Percentiles rank a stretch among this genome's conserved stretches.
Conservation (phyloP, 2,113 vertebrate genomes). For the Xiphophorus couchianus region DNA sequence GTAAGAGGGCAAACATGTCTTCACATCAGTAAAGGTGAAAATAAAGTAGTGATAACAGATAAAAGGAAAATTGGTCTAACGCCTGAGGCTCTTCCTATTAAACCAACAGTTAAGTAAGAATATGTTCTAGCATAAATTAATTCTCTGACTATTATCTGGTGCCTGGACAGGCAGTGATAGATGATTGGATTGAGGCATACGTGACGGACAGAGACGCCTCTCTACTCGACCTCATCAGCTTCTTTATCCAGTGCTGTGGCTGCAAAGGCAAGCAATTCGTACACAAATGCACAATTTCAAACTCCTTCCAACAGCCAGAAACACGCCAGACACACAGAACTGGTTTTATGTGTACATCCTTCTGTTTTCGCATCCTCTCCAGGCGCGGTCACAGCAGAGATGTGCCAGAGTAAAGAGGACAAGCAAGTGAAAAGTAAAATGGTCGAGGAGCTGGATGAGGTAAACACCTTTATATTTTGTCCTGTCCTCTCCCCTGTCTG, state of each 20-base stretch:
- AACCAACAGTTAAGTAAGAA: neutral
- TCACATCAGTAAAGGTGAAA: neutral
- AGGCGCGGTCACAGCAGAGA: conserved; percentile 92
- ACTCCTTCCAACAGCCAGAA: neutral
- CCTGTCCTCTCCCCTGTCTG: too few relatives aligned
- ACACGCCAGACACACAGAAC: neutral
- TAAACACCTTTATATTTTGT: conserved; percentile 41
- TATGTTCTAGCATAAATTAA: neutral
- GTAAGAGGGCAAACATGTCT: neutral
- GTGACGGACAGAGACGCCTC: conserved; percentile 84
- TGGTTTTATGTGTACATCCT: neutral
- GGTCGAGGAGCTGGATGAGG: conserved; percentile 91
- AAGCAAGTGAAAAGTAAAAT: conserved; percentile 86
- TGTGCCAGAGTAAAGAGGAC: conserved; percentile 86
- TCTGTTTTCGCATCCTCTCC: neutral
- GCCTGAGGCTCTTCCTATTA: neutral
- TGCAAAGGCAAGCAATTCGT: conserved; percentile 83
- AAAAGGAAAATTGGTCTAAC: neutral
- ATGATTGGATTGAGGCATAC: conserved; percentile 90
- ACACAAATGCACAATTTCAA: neutral
- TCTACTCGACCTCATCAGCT: conserved; percentile 91
- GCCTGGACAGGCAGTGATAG: conserved; percentile 84
- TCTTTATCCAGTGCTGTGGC: conserved; percentile 93
- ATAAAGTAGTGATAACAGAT: neutral
- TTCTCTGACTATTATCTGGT: conserved; percentile 17